Percentiles rank a stretch among this genome's conserved stretches.
Evolutionary conservation across 2,797 vertebrate species (phyloP).

Genomic region (Serranus cabrilla): DNA sequence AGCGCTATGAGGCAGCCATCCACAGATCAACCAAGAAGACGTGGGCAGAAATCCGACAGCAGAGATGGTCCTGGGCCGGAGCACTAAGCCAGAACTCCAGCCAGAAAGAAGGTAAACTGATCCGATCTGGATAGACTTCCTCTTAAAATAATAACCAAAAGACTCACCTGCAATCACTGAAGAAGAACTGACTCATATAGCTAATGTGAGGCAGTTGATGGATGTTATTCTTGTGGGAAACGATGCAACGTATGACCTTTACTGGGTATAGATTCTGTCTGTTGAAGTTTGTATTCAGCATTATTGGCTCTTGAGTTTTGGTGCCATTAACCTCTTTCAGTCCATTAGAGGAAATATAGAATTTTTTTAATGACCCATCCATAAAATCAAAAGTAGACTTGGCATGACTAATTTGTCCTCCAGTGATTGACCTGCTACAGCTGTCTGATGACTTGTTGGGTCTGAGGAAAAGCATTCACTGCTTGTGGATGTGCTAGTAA

Average conservation of each 20-base stretch:
- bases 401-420: not conserved
- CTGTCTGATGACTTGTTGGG: too few relatives aligned
- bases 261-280: not conserved
- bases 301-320: constrained; percentile 2
- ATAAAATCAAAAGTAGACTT: not conserved
- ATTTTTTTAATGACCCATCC: not conserved
- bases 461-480: too few relatives aligned
- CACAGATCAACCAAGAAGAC: constrained; percentile 95
- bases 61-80: constrained; percentile 97
- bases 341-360: constrained; percentile 9
- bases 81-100: constrained; percentile 90
- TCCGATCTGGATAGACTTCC: not conserved
- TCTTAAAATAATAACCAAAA: not conserved
- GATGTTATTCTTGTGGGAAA: not conserved
- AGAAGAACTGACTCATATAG: not conserved
- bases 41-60: constrained; percentile 97
- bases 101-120: constrained; percentile 84
- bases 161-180: not conserved
- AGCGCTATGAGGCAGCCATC: constrained; percentile 95
- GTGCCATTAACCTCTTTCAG: not conserved
- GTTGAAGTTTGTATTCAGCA: not conserved
- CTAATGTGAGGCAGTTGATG: not conserved
- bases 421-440: not conserved
- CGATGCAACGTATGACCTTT: not conserved
- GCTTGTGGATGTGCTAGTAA: too few relatives aligned